Base-by-base conservation (phyloP, 2,113 vertebrate species). In the Sphyrna mokarran region DNA sequence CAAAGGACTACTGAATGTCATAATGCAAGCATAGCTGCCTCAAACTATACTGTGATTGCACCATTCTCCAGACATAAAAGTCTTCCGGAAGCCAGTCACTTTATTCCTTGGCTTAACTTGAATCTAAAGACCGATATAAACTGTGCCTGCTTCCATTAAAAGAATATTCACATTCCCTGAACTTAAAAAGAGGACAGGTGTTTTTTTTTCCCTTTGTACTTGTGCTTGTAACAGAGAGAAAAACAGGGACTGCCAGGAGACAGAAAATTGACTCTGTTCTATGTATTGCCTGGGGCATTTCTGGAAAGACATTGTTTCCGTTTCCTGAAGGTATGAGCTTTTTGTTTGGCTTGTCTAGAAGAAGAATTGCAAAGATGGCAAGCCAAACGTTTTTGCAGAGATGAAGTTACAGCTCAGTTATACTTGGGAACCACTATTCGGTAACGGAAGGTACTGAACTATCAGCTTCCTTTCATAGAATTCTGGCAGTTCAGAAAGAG, bases 21-120 rank as follows among this genome's bases (percentile, higher is more conserved):
- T 69, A 48, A 95, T 72, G 93, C 11, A 72, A 95, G 23, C 11
- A n/a, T 70, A 13, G 66, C 68, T 72, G 40, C 93, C 90, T 72
- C 40, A 33, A 95, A 68, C 93, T 40, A 48, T 29, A 72, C 29
- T 18, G 16, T 93, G 89, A 93, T 66, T 93, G 63, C 61, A 93
- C 61, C 89, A 93, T 93, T 93, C 89, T 93, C 61, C 89, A n/a
- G n/a, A n/a, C 16, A 93, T 68, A 93, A 93, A 93, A 37, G 89
- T 93, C n/a, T 33, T 66, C n/a, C 58, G 18, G 61, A 66, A 93
- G 14, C 61, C 61, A 93, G 33, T 22, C 29, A 37, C 61, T 68
- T 93, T 93, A 66, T 93, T 33, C 29, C 61, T 20, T 68, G 33
- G 89, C n/a, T 93, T 93, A 8, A 18, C 89, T 68, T 93, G 61